A percentile compares a stretch with the other conserved stretches of the same genome.
phyloP scores from a whole-genome alignment of 2,113 vertebrate genomes.

The Stomatorhinus ivindoensis region DNA sequence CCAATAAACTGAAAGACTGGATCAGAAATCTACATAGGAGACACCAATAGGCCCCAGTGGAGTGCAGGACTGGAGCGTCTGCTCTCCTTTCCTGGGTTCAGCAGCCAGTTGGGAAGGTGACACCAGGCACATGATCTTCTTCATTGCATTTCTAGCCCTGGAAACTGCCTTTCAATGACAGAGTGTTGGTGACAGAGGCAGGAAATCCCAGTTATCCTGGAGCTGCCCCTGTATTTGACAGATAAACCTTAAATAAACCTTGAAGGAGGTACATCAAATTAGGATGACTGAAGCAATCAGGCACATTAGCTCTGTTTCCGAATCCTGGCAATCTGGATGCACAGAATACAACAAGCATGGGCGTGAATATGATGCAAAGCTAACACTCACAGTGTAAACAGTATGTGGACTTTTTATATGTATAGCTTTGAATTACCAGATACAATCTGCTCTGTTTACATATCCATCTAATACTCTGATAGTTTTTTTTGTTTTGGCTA shows the following conservation, averaged over 20 bases:
- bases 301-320: neutral
- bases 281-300: neutral
- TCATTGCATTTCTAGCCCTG: neutral
- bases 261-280: neutral
- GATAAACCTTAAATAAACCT: neutral
- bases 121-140: neutral
- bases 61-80: neutral
- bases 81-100: neutral
- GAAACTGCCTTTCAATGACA: neutral
- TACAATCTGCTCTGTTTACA: neutral
- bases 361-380: neutral
- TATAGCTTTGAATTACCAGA: neutral
- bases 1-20: neutral
- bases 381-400: neutral
- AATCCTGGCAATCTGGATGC: neutral
- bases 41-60: neutral
- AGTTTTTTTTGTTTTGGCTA: neutral
- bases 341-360: neutral
- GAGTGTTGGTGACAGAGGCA: too few species aligned
- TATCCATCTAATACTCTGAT: neutral
- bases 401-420: neutral
- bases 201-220: neutral
- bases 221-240: neutral
- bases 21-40: neutral
- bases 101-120: neutral